These are phyloP conservation scores for Linepithema humile DNA, from an alignment of 1,140 invertebrate species.

Conservation along the genomic window DNA sequence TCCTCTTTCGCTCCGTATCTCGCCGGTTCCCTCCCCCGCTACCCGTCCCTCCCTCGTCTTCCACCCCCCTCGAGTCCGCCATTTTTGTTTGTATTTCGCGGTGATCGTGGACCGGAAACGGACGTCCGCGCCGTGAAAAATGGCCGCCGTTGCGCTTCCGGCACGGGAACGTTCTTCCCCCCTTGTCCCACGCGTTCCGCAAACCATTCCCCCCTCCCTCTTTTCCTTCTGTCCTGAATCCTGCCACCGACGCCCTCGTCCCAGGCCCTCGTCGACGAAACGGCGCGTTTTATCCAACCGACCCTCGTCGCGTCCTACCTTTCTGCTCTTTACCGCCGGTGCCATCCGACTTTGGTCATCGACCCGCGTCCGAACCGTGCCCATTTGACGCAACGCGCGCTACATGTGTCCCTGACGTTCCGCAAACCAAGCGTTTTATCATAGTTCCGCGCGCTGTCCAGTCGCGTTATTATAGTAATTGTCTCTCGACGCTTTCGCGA, in stretches of 20 bases:
- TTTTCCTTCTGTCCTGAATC: conserved; percentile 31
- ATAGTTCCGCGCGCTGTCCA: conserved; percentile 18
- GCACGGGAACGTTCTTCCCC: conserved; percentile 51
- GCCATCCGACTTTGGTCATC: conserved; percentile 49
- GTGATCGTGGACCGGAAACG: conserved; percentile 79
- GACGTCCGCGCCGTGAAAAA: conserved; percentile 81
- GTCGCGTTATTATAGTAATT: conserved; percentile 27
- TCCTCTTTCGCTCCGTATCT: conserved; percentile 31
- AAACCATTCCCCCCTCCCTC: conserved; percentile 1
- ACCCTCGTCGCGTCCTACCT: conserved; percentile 10
- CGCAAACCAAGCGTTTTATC: conserved; percentile 47
- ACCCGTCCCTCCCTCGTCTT: conserved; percentile 13
- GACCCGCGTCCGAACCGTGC: conserved; percentile 16
- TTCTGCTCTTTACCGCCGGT: conserved; percentile 43
- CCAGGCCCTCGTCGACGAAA: conserved; percentile 9
- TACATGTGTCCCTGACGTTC: conserved; percentile 36
- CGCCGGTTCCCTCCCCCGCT: neutral
- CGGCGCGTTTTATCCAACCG: conserved; percentile 46
- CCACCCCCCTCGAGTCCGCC: conserved; percentile 37
- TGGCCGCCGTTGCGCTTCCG: conserved; percentile 78
- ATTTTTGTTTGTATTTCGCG: conserved; percentile 81
- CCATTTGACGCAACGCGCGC: conserved; percentile 44
- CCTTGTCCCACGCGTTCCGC: neutral
- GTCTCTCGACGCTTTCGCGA: neutral
- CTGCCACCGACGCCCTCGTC: conserved; percentile 18